Conservation (phyloP, 2,797 vertebrate genomes). For the Rhinatrema bivittatum region DNA sequence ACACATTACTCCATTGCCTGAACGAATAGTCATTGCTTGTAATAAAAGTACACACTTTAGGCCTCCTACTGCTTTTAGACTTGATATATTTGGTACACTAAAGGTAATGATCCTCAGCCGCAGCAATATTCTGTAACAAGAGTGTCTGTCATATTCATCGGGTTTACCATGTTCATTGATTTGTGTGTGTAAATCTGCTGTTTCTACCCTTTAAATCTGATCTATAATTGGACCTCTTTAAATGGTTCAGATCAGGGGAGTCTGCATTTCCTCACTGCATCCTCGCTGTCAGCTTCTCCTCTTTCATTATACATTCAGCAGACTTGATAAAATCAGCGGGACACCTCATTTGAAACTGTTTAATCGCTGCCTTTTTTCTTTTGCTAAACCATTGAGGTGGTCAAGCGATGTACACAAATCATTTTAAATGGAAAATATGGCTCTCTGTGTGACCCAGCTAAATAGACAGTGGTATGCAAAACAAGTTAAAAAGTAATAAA, state of each 20-base stretch:
- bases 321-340: slow-evolving; percentile 97
- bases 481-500: slow-evolving; percentile 95
- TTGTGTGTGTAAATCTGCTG: slow-evolving; percentile 86
- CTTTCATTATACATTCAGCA: slow-evolving; percentile 97
- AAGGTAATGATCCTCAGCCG: slow-evolving; percentile 84
- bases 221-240: slow-evolving; percentile 92
- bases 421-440: slow-evolving; percentile 88
- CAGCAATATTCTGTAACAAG: slow-evolving; percentile 79
- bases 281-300: slow-evolving; percentile 65
- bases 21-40: slow-evolving; percentile 63
- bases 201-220: slow-evolving; percentile 75
- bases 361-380: slow-evolving; percentile 80
- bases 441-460: slow-evolving; percentile 91
- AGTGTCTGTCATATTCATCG: slow-evolving; percentile 86
- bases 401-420: slow-evolving; percentile 97
- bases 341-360: slow-evolving; percentile 88
- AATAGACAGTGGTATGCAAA: slow-evolving; percentile 85
- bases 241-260: slow-evolving; percentile 88
- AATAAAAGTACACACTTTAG: slow-evolving; percentile 47
- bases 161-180: slow-evolving; percentile 86
- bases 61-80: slow-evolving; percentile 67
- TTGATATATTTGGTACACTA: slow-evolving; percentile 74
- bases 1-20: slow-evolving; percentile 36
- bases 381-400: slow-evolving; percentile 86
- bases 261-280: slow-evolving; percentile 63